Conservation (phyloP, 2,888 invertebrate species). For the Bibio marci region DNA sequence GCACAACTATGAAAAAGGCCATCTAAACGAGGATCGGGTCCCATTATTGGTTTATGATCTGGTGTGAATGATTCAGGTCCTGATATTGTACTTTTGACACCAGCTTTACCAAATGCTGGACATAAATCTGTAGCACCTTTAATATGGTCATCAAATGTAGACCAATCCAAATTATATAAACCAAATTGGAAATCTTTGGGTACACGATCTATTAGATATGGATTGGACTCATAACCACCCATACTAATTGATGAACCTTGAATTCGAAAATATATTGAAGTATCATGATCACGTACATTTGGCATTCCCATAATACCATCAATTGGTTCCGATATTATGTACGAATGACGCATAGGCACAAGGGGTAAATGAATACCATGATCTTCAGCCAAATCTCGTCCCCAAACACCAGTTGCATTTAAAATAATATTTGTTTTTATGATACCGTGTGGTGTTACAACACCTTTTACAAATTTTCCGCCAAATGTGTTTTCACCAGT, state of each 20-base stretch:
- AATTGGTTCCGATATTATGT: slow-evolving; percentile 65
- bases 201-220: slow-evolving; percentile 59
- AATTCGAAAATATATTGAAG: slow-evolving; percentile 62
- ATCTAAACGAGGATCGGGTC: slow-evolving; percentile 44
- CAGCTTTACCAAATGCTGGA: slow-evolving; percentile 53
- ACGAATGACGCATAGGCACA: slow-evolving; percentile 75
- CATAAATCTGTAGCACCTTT: slow-evolving; percentile 52
- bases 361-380: slow-evolving; percentile 46
- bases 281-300: slow-evolving; percentile 75
- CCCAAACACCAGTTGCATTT: slow-evolving; percentile 63
- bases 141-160: slow-evolving; percentile 62
- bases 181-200: slow-evolving; percentile 67
- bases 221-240: slow-evolving; percentile 80
- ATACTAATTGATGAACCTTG: slow-evolving; percentile 69
- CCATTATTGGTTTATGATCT: slow-evolving; percentile 77
- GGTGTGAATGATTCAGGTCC: slow-evolving; percentile 88
- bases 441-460: slow-evolving; percentile 49
- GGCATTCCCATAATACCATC: slow-evolving; percentile 57
- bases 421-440: slow-evolving; percentile 65
- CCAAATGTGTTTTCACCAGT: slow-evolving; percentile 42
- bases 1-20: slow-evolving; percentile 76
- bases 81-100: slow-evolving; percentile 73
- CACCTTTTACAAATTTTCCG: slow-evolving; percentile 49
- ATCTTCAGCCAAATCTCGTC: slow-evolving; percentile 40
- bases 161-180: slow-evolving; percentile 76